A percentile compares a stretch with the other conserved stretches of the same genome.
These are phyloP conservation scores for Ametastegia equiseti DNA, from an alignment of 2,888 invertebrate species.

Conservation along the genomic window DNA sequence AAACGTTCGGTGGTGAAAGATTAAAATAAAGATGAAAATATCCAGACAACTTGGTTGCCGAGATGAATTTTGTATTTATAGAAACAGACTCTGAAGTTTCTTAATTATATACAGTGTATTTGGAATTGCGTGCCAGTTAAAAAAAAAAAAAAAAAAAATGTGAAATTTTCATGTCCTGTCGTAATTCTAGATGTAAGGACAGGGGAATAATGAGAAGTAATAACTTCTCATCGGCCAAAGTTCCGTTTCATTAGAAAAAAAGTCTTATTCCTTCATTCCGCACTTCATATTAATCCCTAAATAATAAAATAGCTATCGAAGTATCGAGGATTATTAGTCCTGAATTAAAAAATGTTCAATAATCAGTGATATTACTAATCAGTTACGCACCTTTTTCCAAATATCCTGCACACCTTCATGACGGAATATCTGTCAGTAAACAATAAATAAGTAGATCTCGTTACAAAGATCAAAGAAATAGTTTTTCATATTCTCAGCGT, in stretches of 20 bases:
- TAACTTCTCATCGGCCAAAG: not conserved
- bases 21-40: not conserved
- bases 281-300: not conserved
- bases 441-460: constrained; percentile 45
- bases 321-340: not conserved
- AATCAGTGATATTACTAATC: constrained; percentile 24
- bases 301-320: constrained; percentile 15
- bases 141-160: not conserved
- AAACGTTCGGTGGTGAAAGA: no score
- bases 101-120: constrained; percentile 39
- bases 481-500: constrained; percentile 45
- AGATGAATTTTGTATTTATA: constrained; percentile 11
- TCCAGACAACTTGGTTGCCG: not conserved
- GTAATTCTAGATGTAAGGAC: constrained; percentile 1
- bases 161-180: not conserved
- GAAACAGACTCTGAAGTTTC: constrained; percentile 43
- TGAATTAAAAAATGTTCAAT: not conserved
- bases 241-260: constrained; percentile 8
- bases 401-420: constrained; percentile 39
- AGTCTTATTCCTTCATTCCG: not conserved
- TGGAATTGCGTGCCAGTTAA: constrained; percentile 34
- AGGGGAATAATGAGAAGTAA: constrained; percentile 7
- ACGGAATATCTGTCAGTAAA: constrained; percentile 37
- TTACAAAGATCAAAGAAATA: constrained; percentile 52
- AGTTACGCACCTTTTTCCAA: constrained; percentile 45